phyloP scores from a whole-genome alignment of 2,888 invertebrate species.

The Acrobasis consociella region DNA sequence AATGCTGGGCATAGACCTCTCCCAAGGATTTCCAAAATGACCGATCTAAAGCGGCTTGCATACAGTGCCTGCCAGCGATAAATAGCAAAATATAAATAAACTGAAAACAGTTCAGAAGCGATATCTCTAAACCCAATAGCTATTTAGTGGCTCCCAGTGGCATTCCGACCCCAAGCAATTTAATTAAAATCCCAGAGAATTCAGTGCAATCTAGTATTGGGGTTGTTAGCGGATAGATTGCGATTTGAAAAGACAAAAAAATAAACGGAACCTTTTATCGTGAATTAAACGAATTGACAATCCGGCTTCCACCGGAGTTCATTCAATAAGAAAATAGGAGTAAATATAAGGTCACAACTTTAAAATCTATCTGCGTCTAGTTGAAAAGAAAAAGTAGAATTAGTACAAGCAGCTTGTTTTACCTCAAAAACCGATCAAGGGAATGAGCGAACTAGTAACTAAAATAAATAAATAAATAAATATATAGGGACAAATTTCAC shows the following conservation, averaged over 20 bases:
- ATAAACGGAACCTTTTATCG: constrained; percentile 2
- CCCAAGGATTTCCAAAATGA: too few species aligned
- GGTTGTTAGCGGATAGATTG: constrained; percentile 12
- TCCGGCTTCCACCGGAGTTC: too few species aligned
- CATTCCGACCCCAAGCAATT: constrained; percentile 15
- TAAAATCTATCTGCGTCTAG: too few species aligned
- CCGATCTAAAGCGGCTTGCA: too few species aligned
- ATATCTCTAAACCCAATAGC: constrained; percentile 13
- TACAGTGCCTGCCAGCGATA: too few species aligned
- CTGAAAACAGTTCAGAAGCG: neutral
- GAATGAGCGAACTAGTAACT: too few species aligned
- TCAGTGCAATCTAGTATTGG: constrained; percentile 18
- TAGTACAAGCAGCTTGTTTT: too few species aligned
- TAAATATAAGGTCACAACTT: neutral
- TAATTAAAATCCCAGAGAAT: constrained; percentile 17
- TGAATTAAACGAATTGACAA: neutral
- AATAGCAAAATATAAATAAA: neutral
- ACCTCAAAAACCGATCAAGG: too few species aligned
- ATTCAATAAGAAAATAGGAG: neutral
- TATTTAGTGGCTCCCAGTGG: constrained; percentile 17
- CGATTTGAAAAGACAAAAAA: constrained; percentile 13
- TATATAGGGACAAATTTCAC: too few species aligned
- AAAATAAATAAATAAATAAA: too few species aligned
- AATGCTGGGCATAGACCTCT: too few species aligned
- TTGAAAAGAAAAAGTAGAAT: too few species aligned